Conservation (phyloP, 2,797 vertebrate species). For the Choloepus didactylus region DNA sequence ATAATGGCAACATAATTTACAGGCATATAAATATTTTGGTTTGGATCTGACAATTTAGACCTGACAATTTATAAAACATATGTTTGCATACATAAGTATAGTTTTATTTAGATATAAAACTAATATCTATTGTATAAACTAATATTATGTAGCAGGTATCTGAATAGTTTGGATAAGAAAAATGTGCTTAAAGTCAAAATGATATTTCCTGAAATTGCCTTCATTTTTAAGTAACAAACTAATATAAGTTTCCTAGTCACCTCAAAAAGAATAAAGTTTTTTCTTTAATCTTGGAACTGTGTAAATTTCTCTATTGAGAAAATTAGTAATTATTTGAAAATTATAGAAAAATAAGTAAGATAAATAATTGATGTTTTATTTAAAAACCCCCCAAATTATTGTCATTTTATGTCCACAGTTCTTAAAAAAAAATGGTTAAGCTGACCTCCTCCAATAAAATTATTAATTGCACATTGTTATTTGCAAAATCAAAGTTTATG, state of each 20-base stretch:
- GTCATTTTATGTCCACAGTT: not conserved
- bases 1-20: not conserved
- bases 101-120: slow-evolving; percentile 14
- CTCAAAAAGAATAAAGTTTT: slow-evolving; percentile 15
- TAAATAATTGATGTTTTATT: slow-evolving; percentile 32
- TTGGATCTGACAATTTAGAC: not conserved
- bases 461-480: not conserved
- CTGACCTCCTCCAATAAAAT: not conserved
- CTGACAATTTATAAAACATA: not conserved
- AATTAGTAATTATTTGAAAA: slow-evolving; percentile 18
- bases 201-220: slow-evolving; percentile 10
- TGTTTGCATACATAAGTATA: not conserved
- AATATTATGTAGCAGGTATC: not conserved
- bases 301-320: not conserved
- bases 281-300: not conserved
- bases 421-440: not conserved
- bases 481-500: slow-evolving; percentile 1
- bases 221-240: not conserved
- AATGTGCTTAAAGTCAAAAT: not conserved
- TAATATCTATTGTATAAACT: not conserved
- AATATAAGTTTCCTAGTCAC: not conserved
- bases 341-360: not conserved
- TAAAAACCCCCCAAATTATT: not conserved
- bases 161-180: not conserved
- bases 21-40: not conserved